phyloP scores from a whole-genome alignment of 2,888 invertebrate species.

The Caenorhabditis japonica region DNA sequence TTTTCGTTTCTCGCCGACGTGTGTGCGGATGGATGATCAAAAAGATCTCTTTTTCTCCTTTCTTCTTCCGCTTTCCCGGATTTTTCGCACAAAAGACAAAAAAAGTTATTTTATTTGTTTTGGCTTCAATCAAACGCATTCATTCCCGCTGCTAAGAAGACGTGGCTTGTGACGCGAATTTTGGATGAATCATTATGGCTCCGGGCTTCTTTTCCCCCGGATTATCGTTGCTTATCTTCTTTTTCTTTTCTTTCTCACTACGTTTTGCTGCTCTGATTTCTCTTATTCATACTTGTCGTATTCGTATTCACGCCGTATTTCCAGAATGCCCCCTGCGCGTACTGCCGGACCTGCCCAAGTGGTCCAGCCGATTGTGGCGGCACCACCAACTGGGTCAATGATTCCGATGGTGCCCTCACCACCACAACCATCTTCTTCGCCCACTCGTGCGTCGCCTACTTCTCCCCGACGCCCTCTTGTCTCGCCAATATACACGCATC shows the following conservation, averaged over 20 bases:
- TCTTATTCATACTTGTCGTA: neutral
- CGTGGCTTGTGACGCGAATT: no score
- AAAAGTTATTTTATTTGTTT: no score
- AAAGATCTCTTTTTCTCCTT: no score
- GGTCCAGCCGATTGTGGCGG: conserved; percentile 43
- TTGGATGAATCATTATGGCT: conserved; percentile 2
- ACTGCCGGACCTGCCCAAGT: conserved; percentile 46
- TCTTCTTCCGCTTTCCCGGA: no score
- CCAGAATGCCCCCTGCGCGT: conserved; percentile 47
- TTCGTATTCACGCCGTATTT: neutral
- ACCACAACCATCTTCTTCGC: neutral
- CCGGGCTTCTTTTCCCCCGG: neutral
- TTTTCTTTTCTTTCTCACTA: neutral
- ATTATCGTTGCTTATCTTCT: conserved; percentile 1
- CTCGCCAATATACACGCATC: conserved; percentile 22
- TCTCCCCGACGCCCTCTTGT: conserved; percentile 9
- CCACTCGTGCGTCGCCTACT: conserved; percentile 2
- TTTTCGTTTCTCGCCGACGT: no score
- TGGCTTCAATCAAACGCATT: no score
- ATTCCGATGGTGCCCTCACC: conserved; percentile 28
- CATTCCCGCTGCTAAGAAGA: no score
- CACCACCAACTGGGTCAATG: conserved; percentile 43
- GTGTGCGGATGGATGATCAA: no score
- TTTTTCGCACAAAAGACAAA: no score
- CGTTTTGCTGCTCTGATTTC: neutral